phyloP scores from a whole-genome alignment of 2,888 invertebrate genomes.

The Melitaea athalia region DNA sequence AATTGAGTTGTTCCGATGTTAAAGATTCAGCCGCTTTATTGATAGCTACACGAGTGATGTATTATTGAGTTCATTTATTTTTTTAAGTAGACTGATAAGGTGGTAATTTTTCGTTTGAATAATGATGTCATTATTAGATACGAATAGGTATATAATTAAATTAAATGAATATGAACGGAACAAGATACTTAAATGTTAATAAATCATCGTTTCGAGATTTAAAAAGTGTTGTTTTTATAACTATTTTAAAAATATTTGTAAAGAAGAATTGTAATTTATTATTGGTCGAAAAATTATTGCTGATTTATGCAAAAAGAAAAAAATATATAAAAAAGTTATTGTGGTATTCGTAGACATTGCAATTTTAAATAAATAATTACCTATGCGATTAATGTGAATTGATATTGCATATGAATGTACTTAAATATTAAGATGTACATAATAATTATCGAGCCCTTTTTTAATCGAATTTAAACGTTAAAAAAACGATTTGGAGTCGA shows the following conservation, averaged over 20 bases:
- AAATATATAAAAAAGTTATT: not conserved
- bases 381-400: constrained; percentile 12
- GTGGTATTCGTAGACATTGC: not conserved
- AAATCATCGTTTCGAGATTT: constrained; percentile 25
- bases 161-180: constrained; percentile 37
- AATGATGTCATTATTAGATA: constrained; percentile 39
- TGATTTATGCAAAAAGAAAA: constrained; percentile 14
- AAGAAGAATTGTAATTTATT: constrained; percentile 11
- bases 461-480: constrained; percentile 22
- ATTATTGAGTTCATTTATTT: constrained; percentile 72
- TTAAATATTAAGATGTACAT: constrained; percentile 20
- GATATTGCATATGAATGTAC: constrained; percentile 8
- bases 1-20: constrained; percentile 79
- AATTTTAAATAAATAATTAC: not conserved
- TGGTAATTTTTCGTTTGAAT: constrained; percentile 39
- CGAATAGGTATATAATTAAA: constrained; percentile 41
- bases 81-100: constrained; percentile 41
- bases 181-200: constrained; percentile 32
- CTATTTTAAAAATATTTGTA: constrained; percentile 10
- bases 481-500: constrained; percentile 40
- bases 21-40: constrained; percentile 77
- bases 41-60: constrained; percentile 78
- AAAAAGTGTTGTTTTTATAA: constrained; percentile 19
- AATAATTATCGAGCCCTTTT: constrained; percentile 20
- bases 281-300: constrained; percentile 11